Evolutionary conservation across 2,888 invertebrate genomes (phyloP).

Genomic region (Lumbricus terrestris): DNA sequence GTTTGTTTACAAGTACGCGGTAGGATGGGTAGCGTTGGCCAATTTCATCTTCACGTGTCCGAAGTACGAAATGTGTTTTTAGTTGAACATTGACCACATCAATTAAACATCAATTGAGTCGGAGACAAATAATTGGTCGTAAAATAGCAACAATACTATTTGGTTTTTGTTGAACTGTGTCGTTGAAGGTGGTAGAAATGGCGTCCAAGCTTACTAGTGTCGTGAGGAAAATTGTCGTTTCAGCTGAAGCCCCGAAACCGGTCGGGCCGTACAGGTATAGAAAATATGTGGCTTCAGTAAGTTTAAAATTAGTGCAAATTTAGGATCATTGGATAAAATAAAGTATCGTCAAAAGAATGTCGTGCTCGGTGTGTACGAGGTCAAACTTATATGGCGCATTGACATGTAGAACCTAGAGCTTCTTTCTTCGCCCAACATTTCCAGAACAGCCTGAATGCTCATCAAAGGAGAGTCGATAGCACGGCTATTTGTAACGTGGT

Average conservation of each 20-base stretch:
- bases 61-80: neutral
- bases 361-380: neutral
- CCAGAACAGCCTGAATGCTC: neutral
- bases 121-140: neutral
- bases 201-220: neutral
- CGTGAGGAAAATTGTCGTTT: slow-evolving; percentile 22
- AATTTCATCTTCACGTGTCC: neutral
- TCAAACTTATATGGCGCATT: neutral
- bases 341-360: neutral
- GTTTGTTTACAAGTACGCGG: neutral
- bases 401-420: neutral
- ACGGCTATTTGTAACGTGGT: neutral
- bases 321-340: neutral
- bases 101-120: too few species aligned
- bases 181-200: neutral
- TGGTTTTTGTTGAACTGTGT: neutral
- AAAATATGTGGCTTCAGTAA: neutral
- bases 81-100: neutral
- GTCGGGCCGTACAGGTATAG: slow-evolving; percentile 32
- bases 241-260: slow-evolving; percentile 29
- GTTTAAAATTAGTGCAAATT: neutral
- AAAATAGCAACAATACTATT: neutral
- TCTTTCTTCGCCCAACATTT: neutral
- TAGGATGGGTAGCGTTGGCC: neutral
- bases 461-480: neutral